Evolutionary conservation across 2,797 vertebrate genomes (phyloP).

Genomic region (Tadarida brasiliensis): DNA sequence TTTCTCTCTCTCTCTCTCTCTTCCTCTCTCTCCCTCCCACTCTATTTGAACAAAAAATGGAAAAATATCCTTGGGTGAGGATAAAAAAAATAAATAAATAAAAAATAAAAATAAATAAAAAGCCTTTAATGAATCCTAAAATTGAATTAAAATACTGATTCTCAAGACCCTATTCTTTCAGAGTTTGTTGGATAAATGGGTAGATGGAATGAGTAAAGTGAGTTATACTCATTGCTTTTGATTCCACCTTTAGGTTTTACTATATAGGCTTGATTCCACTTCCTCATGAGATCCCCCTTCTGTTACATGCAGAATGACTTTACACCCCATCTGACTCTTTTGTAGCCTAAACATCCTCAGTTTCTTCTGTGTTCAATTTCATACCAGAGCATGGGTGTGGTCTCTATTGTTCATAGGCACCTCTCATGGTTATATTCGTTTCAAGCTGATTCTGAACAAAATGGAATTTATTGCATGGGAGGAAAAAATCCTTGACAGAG

Average conservation of each 20-base stretch:
- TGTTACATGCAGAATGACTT: not conserved
- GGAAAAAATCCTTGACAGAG: slow-evolving; percentile 22
- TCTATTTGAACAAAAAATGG: too few species aligned
- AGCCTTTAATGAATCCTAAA: not conserved
- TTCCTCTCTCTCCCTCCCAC: too few species aligned
- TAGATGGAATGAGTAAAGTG: not conserved
- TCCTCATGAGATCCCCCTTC: not conserved
- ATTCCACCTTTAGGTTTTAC: not conserved
- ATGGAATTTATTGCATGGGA: slow-evolving; percentile 59
- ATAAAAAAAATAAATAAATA: too few species aligned
- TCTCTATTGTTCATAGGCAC: not conserved
- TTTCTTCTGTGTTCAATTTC: not conserved
- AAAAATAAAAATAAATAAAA: too few species aligned
- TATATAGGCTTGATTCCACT: not conserved
- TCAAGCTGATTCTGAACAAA: slow-evolving; percentile 35
- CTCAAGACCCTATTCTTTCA: not conserved
- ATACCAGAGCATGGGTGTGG: not conserved
- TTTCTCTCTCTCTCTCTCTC: too few species aligned
- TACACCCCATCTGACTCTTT: not conserved
- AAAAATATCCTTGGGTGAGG: too few species aligned
- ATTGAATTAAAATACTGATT: not conserved
- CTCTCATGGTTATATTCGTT: not conserved
- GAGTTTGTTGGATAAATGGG: not conserved
- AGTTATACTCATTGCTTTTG: not conserved
- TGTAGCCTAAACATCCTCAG: not conserved